Conservation (phyloP, 2,888 invertebrate species). For the Agrochola lychnidis region DNA sequence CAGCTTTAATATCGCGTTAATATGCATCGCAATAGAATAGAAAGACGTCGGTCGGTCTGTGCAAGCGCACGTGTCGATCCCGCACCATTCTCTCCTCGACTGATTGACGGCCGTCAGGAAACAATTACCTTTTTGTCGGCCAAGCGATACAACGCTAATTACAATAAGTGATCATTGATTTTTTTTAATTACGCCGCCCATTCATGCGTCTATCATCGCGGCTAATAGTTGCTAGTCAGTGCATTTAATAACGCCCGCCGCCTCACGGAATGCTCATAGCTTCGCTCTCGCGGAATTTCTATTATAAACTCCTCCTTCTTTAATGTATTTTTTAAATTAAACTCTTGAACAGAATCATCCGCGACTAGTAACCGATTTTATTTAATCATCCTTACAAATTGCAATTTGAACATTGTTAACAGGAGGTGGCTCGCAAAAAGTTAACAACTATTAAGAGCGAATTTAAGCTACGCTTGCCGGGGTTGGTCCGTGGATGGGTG, state of each 20-base stretch:
- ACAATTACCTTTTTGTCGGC: slow-evolving; percentile 89
- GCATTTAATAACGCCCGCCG: slow-evolving; percentile 85
- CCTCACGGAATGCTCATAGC: slow-evolving; percentile 80
- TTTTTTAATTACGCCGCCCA: slow-evolving; percentile 88
- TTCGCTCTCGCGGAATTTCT: slow-evolving; percentile 85
- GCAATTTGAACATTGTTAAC: slow-evolving; percentile 67
- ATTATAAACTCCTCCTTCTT: slow-evolving; percentile 78
- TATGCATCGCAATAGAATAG: slow-evolving; percentile 47
- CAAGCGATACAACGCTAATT: slow-evolving; percentile 86
- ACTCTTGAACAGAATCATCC: slow-evolving; percentile 57
- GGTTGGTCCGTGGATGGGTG: too few species aligned
- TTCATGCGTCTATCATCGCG: slow-evolving; percentile 86
- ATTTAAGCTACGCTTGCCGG: too few species aligned
- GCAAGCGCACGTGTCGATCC: slow-evolving; percentile 75
- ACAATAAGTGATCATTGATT: slow-evolving; percentile 89
- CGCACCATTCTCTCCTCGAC: slow-evolving; percentile 68
- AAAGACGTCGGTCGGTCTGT: slow-evolving; percentile 36
- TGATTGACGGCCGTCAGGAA: slow-evolving; percentile 84
- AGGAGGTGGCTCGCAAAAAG: slow-evolving; percentile 70
- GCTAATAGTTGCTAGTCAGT: slow-evolving; percentile 89
- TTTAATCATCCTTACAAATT: slow-evolving; percentile 66
- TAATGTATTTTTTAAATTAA: slow-evolving; percentile 73
- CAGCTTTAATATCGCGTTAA: slow-evolving; percentile 46
- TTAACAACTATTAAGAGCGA: slow-evolving; percentile 77
- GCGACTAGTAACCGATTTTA: slow-evolving; percentile 58